Conservation (phyloP, 2,888 invertebrate genomes). For the Liopterus haemorrhoidalis region DNA sequence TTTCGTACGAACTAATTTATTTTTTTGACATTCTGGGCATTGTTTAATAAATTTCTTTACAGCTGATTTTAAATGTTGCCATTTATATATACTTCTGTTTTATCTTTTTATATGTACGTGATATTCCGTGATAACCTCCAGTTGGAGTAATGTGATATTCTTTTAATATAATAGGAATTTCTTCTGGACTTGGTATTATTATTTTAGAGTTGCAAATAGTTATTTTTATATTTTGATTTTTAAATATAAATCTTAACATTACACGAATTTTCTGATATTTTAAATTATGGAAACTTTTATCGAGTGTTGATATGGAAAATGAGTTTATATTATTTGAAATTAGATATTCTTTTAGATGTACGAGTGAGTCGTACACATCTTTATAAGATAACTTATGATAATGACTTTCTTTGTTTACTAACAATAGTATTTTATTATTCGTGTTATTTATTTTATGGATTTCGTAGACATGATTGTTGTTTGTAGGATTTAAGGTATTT, state of each 20-base stretch:
- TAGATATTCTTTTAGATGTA: conserved; percentile 8
- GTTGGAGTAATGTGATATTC: conserved; percentile 14
- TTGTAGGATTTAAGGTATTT: conserved; percentile 1
- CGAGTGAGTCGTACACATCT: conserved; percentile 9
- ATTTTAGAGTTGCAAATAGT: conserved; percentile 14
- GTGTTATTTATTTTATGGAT: background rate
- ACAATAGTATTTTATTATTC: conserved; percentile 3
- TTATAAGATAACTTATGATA: conserved; percentile 9
- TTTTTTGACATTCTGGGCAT: conserved; percentile 33
- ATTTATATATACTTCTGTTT: conserved; percentile 26
- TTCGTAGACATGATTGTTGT: conserved; percentile 3
- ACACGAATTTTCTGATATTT: conserved; percentile 9
- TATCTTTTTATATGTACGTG: conserved; percentile 24
- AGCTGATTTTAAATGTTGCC: conserved; percentile 29
- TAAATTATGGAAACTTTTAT: conserved; percentile 4
- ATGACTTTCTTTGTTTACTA: conserved; percentile 7
- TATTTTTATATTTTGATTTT: conserved; percentile 12
- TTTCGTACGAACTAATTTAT: conserved; percentile 24
- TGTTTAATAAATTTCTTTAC: conserved; percentile 25
- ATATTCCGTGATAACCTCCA: conserved; percentile 24
- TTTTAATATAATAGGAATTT: conserved; percentile 5
- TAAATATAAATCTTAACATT: conserved; percentile 15
- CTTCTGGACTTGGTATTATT: conserved; percentile 1
- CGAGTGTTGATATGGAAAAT: conserved; percentile 3
- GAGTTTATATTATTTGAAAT: conserved; percentile 7